Evolutionary conservation across 2,888 invertebrate species (phyloP), one percentile per base, ranked within the genome.

Genomic region (Synanthedon andrenaeformis): DNA sequence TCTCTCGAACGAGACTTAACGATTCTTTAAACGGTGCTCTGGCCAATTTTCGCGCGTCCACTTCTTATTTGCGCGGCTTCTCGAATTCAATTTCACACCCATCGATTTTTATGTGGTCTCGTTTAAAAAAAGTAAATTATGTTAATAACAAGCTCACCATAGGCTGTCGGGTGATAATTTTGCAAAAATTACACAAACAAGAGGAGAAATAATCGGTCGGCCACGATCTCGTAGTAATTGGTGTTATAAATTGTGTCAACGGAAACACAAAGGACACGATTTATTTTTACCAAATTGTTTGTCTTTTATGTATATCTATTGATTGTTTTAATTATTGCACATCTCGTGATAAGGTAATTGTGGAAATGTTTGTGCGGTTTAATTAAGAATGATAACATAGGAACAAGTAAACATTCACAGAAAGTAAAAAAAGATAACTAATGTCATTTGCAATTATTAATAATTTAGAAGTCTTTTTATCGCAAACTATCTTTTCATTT

Each of bases 71-170:
- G 78, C 69, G 70, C 66, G 74, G 74, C 79, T 79, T 76, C 77
- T 72, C 76, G 78, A 79, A 87, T 83, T 86, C 85, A 88, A 88
- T 88, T 88, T 81, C 82, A 76, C 82, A 81, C 79, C 74, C 81
- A 78, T 80, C 80, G 79, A 74, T 73, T 75, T 82, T 82, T 76
- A 76, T 76, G 74, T 69, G 72, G 63, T 67, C 65, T 66, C 67
- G 67, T 73, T 66, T 75, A 70, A 75, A 74, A 35, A 35, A 66
- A 64, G 69, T 74, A 75, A 84, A 76, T 82, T 82, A 85, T 79
- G 75, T 74, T 80, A 74, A 82, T 79, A 74, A 74, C 72, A 64
- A 67, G 62, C 71, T 60, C 63, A 59, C 79, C 76, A 74, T 79
- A 81, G 74, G 67, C 57, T 75, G 76, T 58, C 63, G 62, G 68